Evolutionary conservation across 2,888 invertebrate species (phyloP), one percentile per base, ranked within the genome.

Genomic region (Notodonta dromedarius): DNA sequence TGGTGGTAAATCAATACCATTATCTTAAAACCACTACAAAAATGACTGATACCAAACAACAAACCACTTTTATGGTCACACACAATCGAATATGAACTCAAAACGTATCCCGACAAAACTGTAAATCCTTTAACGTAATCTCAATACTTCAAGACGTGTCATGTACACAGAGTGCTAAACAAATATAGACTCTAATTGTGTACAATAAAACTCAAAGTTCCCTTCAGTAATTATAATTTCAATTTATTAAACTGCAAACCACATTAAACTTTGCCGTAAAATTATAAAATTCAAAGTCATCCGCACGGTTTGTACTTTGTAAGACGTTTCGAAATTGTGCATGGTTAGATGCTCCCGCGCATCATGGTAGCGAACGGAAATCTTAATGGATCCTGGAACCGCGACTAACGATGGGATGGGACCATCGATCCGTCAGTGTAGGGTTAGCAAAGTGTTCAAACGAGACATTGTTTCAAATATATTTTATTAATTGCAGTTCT

Each of bases 371-470:
- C 89, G 89, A 87, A 84, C 93, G 93, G 93, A 93, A 92, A 93
- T 91, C 92, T 91, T 93, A 93, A 93, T 93, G 91, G 92, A 86
- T 88, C 90, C 90, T 89, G 90, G 89, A 90, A 86, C 89, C 86
- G 85, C 86, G 86, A 86, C 90, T 92, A 91, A 93, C 90, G 89
- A 93, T 87, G 90, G 82, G 88, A 88, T 87, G n/a, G n/a, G n/a
- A n/a, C 88, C 87, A 89, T 89, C 88, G 89, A 91, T 91, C 88
- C 81, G 83, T 81, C 79, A 67, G 69, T 74, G 65, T 83, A 88
- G 88, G 74, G 61, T 73, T 80, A 44, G 12, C 69, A 62, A 69
- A 82, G 84, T 75, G 64, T 70, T 65, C 61, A 77, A 66, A 77
- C 24, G 8, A n/a, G 66, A 40, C 61, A 46, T 51, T 44, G 32